A percentile compares a stretch with the other conserved stretches of the same genome.
Conservation (phyloP, 53 echinoderm and acorn worm genomes). For the Echinometra lucunter region DNA sequence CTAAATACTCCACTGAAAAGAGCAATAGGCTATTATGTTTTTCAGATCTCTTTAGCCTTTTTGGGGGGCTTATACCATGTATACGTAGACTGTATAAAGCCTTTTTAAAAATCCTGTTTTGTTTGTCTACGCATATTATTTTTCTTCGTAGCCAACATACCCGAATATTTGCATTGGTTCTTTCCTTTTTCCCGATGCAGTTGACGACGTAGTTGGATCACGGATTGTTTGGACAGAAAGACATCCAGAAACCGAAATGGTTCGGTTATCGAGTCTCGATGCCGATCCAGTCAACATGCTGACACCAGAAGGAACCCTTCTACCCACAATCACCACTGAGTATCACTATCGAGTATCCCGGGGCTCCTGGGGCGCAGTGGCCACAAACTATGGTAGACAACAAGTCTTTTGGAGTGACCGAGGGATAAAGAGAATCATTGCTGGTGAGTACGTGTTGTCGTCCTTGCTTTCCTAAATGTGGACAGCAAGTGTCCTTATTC, state of each 20-base stretch:
- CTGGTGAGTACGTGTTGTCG: not conserved
- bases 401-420: constrained; percentile 81
- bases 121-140: too few species aligned
- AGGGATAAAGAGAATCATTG: constrained; percentile 66
- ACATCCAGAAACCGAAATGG: constrained; percentile 18
- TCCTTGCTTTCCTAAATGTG: too few species aligned
- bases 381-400: constrained; percentile 74
- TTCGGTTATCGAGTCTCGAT: constrained; percentile 72
- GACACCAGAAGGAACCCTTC: not conserved
- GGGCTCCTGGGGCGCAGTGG: constrained; percentile 78
- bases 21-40: too few species aligned
- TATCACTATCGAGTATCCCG: constrained; percentile 59
- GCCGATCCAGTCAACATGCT: constrained; percentile 78
- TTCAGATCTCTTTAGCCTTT: too few species aligned
- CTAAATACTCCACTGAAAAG: too few species aligned
- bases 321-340: constrained; percentile 52
- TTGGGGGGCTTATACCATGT: too few species aligned
- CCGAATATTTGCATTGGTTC: not conserved
- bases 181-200: not conserved
- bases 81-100: too few species aligned
- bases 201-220: constrained; percentile 67
- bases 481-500: too few species aligned
- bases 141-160: too few species aligned
- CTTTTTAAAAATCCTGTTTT: too few species aligned
- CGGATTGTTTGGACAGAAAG: constrained; percentile 73